These are phyloP conservation scores for Drosophila suzukii DNA, from an alignment of 1,140 invertebrate genomes.

Conservation along the genomic window DNA sequence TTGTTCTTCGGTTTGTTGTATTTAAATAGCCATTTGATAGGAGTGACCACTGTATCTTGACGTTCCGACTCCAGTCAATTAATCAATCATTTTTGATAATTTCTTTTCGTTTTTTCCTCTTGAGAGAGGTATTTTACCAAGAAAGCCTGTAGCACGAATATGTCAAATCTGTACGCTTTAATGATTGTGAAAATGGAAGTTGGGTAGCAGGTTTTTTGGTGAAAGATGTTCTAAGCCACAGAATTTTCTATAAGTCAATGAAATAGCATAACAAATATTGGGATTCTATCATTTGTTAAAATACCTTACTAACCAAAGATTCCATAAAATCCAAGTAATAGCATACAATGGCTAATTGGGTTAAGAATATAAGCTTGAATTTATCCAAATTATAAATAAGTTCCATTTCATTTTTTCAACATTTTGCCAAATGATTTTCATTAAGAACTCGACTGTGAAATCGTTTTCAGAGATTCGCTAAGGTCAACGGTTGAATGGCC, in stretches of 20 bases:
- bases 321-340: too few species aligned
- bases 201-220: neutral
- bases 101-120: conserved; percentile 19
- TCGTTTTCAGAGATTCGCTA: conserved; percentile 12
- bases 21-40: conserved; percentile 69
- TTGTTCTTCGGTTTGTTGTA: conserved; percentile 40
- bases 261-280: too few species aligned
- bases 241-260: neutral
- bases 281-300: too few species aligned
- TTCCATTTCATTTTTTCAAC: neutral
- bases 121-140: neutral
- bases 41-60: conserved; percentile 42
- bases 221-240: neutral
- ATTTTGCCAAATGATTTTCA: neutral
- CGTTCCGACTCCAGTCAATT: conserved; percentile 45
- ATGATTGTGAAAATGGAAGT: conserved; percentile 27
- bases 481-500: conserved; percentile 11
- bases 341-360: too few species aligned
- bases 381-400: neutral
- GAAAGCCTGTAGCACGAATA: conserved; percentile 32
- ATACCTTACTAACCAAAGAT: too few species aligned
- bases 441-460: neutral
- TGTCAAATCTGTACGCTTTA: conserved; percentile 28
- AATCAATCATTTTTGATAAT: conserved; percentile 76
- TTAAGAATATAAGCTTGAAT: neutral